phyloP scores from a whole-genome alignment of 1,140 invertebrate species.

The Colletes latitarsis region DNA sequence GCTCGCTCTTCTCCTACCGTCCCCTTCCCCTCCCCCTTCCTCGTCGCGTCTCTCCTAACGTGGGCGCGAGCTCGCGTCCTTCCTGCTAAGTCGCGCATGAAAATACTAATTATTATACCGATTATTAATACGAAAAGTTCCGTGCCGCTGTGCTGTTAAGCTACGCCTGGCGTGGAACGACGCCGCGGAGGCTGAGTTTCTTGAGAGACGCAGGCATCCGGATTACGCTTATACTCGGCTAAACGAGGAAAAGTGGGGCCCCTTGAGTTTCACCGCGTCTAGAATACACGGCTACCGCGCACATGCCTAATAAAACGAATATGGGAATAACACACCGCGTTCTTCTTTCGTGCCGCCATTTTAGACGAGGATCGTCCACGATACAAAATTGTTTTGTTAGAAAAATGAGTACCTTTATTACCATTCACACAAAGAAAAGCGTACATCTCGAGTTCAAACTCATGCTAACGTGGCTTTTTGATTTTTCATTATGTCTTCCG shows the following conservation, averaged over 20 bases:
- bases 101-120: conserved; percentile 82
- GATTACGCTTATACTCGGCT: conserved; percentile 53
- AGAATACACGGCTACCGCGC: background rate
- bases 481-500: conserved; percentile 55
- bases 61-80: conserved; percentile 65
- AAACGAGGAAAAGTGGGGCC: conserved; percentile 49
- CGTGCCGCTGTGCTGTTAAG: conserved; percentile 62
- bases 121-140: conserved; percentile 82
- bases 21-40: background rate
- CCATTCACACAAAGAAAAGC: no score
- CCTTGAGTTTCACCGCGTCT: background rate
- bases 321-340: background rate
- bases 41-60: background rate
- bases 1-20: conserved; percentile 23
- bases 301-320: conserved; percentile 15
- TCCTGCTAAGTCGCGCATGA: conserved; percentile 80
- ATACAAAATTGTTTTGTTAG: no score
- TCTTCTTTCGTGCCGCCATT: no score
- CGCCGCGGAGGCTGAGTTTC: conserved; percentile 32
- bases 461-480: conserved; percentile 74
- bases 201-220: conserved; percentile 57
- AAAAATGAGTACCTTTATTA: no score
- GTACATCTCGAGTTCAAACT: background rate
- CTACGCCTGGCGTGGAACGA: conserved; percentile 37
- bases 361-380: no score